Conservation (phyloP, 2,797 vertebrate species). For the Melanotaenia maccullochi region DNA sequence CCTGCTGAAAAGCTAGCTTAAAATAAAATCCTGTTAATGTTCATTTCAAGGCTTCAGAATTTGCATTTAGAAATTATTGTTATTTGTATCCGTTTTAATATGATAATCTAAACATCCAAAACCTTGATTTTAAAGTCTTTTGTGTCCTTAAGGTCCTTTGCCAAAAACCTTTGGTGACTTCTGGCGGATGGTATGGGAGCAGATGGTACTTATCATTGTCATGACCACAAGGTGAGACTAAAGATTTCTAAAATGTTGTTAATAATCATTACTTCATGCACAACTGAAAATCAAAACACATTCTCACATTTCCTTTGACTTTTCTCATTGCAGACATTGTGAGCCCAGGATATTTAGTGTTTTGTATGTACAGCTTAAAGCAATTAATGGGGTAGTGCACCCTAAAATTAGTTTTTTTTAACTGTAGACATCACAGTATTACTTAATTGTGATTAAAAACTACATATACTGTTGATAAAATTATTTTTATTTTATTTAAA, state of each 20-base stretch:
- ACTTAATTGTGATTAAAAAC: too few relatives aligned
- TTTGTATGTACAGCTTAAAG: not conserved
- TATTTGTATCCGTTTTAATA: not conserved
- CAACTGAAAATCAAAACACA: not conserved
- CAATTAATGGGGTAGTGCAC: not conserved
- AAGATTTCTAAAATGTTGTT: not conserved
- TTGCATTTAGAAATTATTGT: not conserved
- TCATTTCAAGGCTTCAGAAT: not conserved
- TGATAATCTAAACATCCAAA: not conserved
- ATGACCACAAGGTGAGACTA: constrained; percentile 88
- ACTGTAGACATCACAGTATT: too few relatives aligned
- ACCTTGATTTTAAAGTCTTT: constrained; percentile 11
- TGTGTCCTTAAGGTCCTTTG: constrained; percentile 82
- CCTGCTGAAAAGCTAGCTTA: not conserved
- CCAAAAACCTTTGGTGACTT: constrained; percentile 89
- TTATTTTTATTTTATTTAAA: too few relatives aligned
- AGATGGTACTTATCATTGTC: constrained; percentile 88
- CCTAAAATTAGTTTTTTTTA: too few relatives aligned
- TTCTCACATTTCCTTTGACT: not conserved
- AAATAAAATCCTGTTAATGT: not conserved
- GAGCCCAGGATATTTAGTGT: not conserved
- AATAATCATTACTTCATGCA: not conserved
- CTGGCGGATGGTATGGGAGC: constrained; percentile 91
- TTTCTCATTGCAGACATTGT: not conserved
- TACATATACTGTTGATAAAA: too few relatives aligned